Evolutionary conservation across 1,140 invertebrate genomes (phyloP), one percentile per base, ranked within the genome.

Genomic region (Paralvinella palmiformis): DNA sequence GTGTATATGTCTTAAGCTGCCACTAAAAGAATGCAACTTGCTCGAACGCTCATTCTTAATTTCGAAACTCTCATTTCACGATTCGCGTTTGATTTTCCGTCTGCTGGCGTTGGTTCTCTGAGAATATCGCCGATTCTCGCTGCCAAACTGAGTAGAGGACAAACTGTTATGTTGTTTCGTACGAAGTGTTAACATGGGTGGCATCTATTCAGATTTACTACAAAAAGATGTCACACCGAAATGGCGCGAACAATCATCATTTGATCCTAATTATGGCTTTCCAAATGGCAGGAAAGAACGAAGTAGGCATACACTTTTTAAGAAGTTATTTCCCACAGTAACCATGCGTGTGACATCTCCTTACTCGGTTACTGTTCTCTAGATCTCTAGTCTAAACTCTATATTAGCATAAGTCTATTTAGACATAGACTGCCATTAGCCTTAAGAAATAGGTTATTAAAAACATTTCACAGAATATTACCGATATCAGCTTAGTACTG

Each of bases 221-320:
- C n/a, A n/a, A n/a, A n/a, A n/a, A n/a, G 82, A 87, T 68, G 79
- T 85, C 58, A 84, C 82, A 61, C 87, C 88, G 52, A 73, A 82
- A 63, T 81, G 83, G 67, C 70, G 83, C 64, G 83, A 85, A 74
- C 81, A 83, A 69, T 83, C 88, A 17, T 85, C 85, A 41, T 91
- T 89, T 77, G 88, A 91, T 81, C 86, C 86, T 3, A 71, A 85
- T 59, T 82, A 84, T 70, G 91, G 91, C 48, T 91, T 92, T 83
- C 71, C 79, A 29, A 81, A 83, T 50, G 82, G 85, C 37, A 83
- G 91, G 72, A 87, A 91, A 82, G 75, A 84, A 71, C 85, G 90
- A 84, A 87, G 89, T 86, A 85, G 71, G 55, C 66, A 57, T 27
- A 20, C 27, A 27, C 22, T 10, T n/a, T 31, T 7, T 56, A 27